These are phyloP conservation scores for Aphelenchoides besseyi DNA, from an alignment of 1,140 invertebrate genomes.

Conservation along the genomic window DNA sequence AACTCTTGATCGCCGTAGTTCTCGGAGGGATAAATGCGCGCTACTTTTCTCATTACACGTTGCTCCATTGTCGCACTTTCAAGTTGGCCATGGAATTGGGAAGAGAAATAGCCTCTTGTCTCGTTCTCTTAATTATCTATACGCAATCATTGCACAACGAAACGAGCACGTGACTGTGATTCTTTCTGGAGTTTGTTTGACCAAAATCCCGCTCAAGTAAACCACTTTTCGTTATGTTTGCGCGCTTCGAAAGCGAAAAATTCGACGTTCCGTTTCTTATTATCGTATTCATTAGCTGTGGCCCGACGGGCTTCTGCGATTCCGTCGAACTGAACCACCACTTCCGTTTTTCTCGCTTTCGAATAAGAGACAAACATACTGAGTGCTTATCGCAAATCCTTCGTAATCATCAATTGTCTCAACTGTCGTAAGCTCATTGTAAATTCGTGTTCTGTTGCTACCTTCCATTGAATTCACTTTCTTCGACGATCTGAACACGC, in stretches of 20 bases:
- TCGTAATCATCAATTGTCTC: not conserved
- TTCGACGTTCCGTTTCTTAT: conserved; percentile 3
- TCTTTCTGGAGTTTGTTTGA: too few species aligned
- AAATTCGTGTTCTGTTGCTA: not conserved
- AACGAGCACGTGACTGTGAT: not conserved
- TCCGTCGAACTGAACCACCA: conserved; percentile 1
- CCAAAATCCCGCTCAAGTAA: not conserved
- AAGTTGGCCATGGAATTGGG: not conserved
- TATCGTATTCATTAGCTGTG: not conserved
- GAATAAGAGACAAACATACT: not conserved
- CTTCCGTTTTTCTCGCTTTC: not conserved
- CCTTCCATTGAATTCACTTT: not conserved
- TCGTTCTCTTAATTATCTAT: not conserved
- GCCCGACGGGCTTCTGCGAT: not conserved
- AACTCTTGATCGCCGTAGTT: not conserved
- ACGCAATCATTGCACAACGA: not conserved
- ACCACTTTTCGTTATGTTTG: not conserved
- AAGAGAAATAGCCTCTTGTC: too few species aligned
- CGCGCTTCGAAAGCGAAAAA: not conserved
- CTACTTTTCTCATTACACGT: conserved; percentile 1
- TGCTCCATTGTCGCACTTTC: not conserved
- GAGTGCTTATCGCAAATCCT: not conserved
- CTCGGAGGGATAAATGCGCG: not conserved
- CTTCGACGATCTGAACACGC: too few species aligned
- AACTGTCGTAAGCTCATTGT: not conserved